phyloP scores from a whole-genome alignment of 2,888 invertebrate species.

The Rhamnusium bicolor region DNA sequence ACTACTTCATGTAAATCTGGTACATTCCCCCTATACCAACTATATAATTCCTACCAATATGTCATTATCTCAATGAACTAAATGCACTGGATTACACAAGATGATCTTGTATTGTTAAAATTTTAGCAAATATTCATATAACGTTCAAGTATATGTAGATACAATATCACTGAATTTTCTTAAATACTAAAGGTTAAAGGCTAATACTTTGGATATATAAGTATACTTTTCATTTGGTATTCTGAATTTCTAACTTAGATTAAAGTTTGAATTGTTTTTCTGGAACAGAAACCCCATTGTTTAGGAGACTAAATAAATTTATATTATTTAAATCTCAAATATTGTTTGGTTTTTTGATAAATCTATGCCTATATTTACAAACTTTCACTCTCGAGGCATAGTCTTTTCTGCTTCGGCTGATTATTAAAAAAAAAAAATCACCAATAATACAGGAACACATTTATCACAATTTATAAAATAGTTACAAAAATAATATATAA shows the following conservation, averaged over 20 bases:
- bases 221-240: slow-evolving; percentile 2
- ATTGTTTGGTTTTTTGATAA: neutral
- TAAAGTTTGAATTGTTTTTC: slow-evolving; percentile 13
- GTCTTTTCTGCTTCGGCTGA: no score
- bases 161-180: neutral
- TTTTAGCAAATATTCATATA: neutral
- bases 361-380: neutral
- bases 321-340: neutral
- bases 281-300: neutral
- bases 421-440: no score
- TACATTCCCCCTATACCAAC: neutral
- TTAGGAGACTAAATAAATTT: neutral
- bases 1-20: neutral
- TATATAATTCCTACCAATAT: neutral
- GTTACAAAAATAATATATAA: slow-evolving; percentile 8
- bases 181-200: slow-evolving; percentile 12
- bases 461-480: slow-evolving; percentile 31
- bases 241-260: slow-evolving; percentile 11
- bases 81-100: neutral
- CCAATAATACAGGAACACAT: slow-evolving; percentile 13
- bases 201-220: slow-evolving; percentile 23
- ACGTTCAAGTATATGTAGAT: neutral
- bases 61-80: neutral
- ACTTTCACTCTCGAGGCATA: neutral
- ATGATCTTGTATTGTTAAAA: neutral